phyloP scores from a whole-genome alignment of 2,888 invertebrate genomes.

The Monoplex corrugatus region DNA sequence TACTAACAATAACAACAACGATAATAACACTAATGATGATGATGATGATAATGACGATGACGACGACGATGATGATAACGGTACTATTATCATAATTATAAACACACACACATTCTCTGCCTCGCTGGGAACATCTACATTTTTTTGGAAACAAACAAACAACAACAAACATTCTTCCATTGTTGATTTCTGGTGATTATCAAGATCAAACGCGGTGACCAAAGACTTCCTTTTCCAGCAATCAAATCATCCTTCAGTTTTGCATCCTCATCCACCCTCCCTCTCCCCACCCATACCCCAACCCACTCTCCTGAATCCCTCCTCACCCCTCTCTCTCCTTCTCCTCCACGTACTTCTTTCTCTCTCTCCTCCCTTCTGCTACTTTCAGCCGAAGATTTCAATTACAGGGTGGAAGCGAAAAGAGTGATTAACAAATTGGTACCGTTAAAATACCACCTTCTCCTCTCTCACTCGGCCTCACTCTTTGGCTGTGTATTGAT shows the following conservation, averaged over 20 bases:
- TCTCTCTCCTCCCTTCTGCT: too few relatives aligned
- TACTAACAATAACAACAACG: too few relatives aligned
- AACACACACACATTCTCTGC: too few relatives aligned
- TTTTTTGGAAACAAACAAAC: too few relatives aligned
- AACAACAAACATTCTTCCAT: too few relatives aligned
- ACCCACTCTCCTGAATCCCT: too few relatives aligned
- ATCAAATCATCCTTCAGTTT: slow-evolving; percentile 19
- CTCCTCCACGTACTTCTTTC: not conserved
- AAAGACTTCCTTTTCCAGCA: not conserved
- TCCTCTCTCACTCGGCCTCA: not conserved
- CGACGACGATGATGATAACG: too few relatives aligned
- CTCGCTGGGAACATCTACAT: too few relatives aligned
- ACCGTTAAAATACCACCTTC: not conserved
- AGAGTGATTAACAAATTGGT: slow-evolving; percentile 30
- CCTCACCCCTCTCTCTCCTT: too few relatives aligned
- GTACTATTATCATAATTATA: too few relatives aligned
- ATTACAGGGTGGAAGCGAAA: slow-evolving; percentile 4
- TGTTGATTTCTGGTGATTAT: slow-evolving; percentile 16
- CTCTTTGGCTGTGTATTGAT: not conserved
- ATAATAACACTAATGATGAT: too few relatives aligned
- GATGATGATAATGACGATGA: too few relatives aligned
- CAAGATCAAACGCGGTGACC: slow-evolving; percentile 28
- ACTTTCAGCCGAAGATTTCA: not conserved
- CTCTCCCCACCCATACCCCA: not conserved
- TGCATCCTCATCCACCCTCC: not conserved